These are phyloP conservation scores for Platyscapa corneri DNA, from an alignment of 1,140 invertebrate species.

Conservation along the genomic window DNA sequence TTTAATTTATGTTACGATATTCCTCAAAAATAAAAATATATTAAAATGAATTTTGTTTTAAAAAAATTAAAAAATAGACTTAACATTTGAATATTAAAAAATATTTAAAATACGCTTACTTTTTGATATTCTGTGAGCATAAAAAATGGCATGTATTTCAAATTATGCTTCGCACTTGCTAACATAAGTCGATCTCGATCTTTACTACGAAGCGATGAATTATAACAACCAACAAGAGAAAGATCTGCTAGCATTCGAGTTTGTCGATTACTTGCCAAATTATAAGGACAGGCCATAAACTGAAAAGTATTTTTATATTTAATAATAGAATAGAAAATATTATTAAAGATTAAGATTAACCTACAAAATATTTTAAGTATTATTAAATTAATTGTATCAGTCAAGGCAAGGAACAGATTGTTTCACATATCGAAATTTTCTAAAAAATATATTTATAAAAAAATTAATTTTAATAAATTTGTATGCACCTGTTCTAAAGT, in stretches of 20 bases:
- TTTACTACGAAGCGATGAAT: conserved; percentile 82
- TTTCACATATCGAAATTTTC: no score
- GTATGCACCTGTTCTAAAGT: conserved; percentile 72
- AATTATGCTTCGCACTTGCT: conserved; percentile 95
- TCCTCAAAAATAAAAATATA: neutral
- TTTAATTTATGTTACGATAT: no score
- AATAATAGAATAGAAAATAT: neutral
- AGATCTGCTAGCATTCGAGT: conserved; percentile 98
- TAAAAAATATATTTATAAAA: no score
- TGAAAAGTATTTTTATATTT: conserved; percentile 76
- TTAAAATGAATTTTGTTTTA: neutral
- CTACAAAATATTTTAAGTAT: no score
- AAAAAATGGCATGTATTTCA: conserved; percentile 96
- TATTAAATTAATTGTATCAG: no score
- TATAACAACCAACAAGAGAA: conserved; percentile 96
- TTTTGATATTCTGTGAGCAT: conserved; percentile 97
- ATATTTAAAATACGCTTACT: no score
- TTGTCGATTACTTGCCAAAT: conserved; percentile 96
- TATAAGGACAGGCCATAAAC: conserved; percentile 92
- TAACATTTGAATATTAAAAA: no score
- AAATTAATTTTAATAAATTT: no score
- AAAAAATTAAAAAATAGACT: neutral
- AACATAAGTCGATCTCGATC: conserved; percentile 89
- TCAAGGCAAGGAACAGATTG: no score
- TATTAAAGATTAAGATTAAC: conserved; percentile 11